Evolutionary conservation across 2,888 invertebrate genomes (phyloP), one percentile per base, ranked within the genome.

Genomic region (Erannis defoliaria): DNA sequence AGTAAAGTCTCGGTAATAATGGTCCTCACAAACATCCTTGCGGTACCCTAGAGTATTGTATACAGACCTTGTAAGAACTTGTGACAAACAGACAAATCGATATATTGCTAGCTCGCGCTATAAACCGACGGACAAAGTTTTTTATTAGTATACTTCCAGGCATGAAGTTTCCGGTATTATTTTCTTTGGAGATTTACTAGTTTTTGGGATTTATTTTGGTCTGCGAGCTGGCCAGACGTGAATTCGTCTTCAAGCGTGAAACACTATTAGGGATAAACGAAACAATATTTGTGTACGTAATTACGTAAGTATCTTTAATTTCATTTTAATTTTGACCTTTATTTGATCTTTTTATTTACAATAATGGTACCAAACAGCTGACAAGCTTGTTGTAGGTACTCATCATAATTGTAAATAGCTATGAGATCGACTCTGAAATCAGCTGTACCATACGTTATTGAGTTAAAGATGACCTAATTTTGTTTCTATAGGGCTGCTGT

Each of bases 91-190:
- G 54, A 60, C 64, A 62, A 72, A 75, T 75, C 78, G 71, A 80
- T 80, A 75, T 77, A 81, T 75, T 64, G 74, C 67, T 62, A 64
- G 60, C 67, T 55, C 66, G 46, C 45, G 70, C 75, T 67, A 78
- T 81, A 80, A 80, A 81, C 62, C 67, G 75, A 70, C 72, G 58
- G 62, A 56, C 69, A 64, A 80, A 82, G 69, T 80, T 81, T 77
- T 80, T 81, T 81, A 80, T 80, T 81, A 73, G 70, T 79, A 68
- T 73, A 71, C 73, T 80, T 73, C 69, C 73, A 70, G 68, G 55
- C 65, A 62, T 49, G 46, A 68, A 75, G 64, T 79, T 74, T 37
- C 50, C 58, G 70, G 70, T 51, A 55, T 62, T 70, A 53, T 49
- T 59, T 66, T 54, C 70, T 64, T 64, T 64, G 29, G 67, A 68